Percentiles rank a stretch among this genome's conserved stretches.
These are phyloP conservation scores for Frieseomelitta varia DNA, from an alignment of 1,140 invertebrate genomes.

Conservation along the genomic window DNA sequence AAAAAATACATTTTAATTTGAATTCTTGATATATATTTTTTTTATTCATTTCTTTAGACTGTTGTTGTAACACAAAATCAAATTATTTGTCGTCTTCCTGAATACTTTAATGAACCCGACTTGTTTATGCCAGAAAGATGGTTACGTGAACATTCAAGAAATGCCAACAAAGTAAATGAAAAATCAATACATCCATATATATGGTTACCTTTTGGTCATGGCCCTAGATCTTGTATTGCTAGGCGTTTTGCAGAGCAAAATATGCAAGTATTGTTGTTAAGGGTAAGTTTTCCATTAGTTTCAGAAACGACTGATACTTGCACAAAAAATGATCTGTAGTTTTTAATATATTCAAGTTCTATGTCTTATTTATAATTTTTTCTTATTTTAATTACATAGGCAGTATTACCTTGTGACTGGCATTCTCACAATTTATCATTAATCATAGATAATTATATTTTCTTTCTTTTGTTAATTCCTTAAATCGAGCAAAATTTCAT, in stretches of 20 bases:
- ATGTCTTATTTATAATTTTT: neutral
- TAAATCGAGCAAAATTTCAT: too few species aligned
- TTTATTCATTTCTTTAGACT: slow-evolving; percentile 84
- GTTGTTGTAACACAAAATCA: slow-evolving; percentile 94
- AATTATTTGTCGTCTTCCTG: slow-evolving; percentile 86
- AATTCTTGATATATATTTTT: neutral
- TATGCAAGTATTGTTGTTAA: slow-evolving; percentile 89
- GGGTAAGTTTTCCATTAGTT: slow-evolving; percentile 82
- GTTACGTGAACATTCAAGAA: slow-evolving; percentile 79
- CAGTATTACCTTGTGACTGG: neutral
- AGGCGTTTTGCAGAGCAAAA: slow-evolving; percentile 94
- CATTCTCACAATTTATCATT: neutral
- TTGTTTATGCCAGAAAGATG: slow-evolving; percentile 90
- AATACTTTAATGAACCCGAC: slow-evolving; percentile 88
- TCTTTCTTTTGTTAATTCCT: too few species aligned
- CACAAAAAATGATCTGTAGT: neutral
- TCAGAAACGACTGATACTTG: neutral
- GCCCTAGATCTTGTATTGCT: slow-evolving; percentile 93
- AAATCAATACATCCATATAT: slow-evolving; percentile 89
- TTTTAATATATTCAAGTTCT: neutral
- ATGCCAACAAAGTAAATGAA: slow-evolving; percentile 76
- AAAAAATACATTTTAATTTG: too few species aligned
- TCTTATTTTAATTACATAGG: neutral
- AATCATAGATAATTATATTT: too few species aligned
- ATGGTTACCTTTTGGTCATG: slow-evolving; percentile 94